Evolutionary conservation across 2,888 invertebrate genomes (phyloP).

Genomic region (Ennomos fuscantarius): DNA sequence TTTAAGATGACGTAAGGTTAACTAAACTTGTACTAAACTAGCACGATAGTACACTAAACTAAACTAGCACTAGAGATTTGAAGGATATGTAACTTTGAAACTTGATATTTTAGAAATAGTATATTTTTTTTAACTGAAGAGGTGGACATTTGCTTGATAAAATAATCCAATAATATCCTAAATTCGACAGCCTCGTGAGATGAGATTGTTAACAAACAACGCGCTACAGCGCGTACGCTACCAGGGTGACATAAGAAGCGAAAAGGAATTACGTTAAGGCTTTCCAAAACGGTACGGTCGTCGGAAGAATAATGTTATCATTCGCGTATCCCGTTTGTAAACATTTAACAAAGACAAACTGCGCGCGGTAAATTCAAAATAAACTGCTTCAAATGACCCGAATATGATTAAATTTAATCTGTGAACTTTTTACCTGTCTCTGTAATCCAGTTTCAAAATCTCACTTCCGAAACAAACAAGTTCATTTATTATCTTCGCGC

Average conservation of each 20-base stretch:
- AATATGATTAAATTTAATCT: conserved; percentile 26
- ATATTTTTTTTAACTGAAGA: no score
- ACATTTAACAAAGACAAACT: conserved; percentile 2
- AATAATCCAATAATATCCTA: not conserved
- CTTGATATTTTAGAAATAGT: no score
- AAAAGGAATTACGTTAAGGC: conserved; percentile 41
- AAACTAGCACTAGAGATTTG: no score
- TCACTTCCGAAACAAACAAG: conserved; percentile 30
- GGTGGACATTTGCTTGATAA: no score
- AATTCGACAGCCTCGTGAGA: conserved; percentile 7
- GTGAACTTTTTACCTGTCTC: conserved; percentile 27
- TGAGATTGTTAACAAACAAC: conserved; percentile 41
- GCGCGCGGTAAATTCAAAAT: conserved; percentile 8
- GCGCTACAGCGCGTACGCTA: conserved; percentile 45
- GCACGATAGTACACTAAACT: no score
- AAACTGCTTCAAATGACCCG: conserved; percentile 24
- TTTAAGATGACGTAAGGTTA: not conserved
- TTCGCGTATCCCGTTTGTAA: no score
- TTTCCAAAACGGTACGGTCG: conserved; percentile 4
- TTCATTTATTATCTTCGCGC: conserved; percentile 28
- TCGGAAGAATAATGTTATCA: no score
- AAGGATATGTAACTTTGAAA: no score
- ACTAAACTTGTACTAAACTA: no score
- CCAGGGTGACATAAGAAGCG: conserved; percentile 36
- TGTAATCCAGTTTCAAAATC: conserved; percentile 25